These are phyloP conservation scores for Neoascia interrupta DNA, from an alignment of 2,888 invertebrate genomes.

Conservation along the genomic window DNA sequence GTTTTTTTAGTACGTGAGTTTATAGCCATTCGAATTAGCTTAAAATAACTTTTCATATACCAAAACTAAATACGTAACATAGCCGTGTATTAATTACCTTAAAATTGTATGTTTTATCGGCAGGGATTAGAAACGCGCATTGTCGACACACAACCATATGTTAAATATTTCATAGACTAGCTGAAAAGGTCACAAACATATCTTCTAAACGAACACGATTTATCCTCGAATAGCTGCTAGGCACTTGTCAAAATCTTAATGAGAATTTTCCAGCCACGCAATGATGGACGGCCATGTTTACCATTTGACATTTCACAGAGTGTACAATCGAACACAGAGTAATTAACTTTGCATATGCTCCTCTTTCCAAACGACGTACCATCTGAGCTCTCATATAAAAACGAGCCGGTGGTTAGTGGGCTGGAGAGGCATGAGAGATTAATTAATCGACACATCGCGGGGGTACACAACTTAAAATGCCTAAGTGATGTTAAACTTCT, in stretches of 20 bases:
- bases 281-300: constrained; percentile 26
- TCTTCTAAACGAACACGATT: constrained; percentile 59
- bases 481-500: constrained; percentile 55
- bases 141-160: too few species aligned
- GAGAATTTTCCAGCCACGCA: constrained; percentile 37
- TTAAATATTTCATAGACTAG: too few species aligned
- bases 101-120: too few species aligned
- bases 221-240: constrained; percentile 63
- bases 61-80: too few species aligned
- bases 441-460: constrained; percentile 54
- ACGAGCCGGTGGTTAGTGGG: not conserved
- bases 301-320: constrained; percentile 63
- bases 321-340: constrained; percentile 39
- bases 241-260: constrained; percentile 66
- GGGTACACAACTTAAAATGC: constrained; percentile 59
- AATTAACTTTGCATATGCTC: constrained; percentile 65
- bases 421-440: constrained; percentile 3
- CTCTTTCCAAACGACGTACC: constrained; percentile 43
- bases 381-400: constrained; percentile 51
- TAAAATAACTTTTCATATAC: constrained; percentile 8
- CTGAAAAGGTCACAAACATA: constrained; percentile 55
- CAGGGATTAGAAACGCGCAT: too few species aligned
- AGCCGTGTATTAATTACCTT: too few species aligned
- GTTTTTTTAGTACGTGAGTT: too few species aligned
- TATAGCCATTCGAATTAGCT: not conserved